These are phyloP conservation scores for Pyrrhosoma nymphula DNA, from an alignment of 2,888 invertebrate genomes.

Conservation along the genomic window DNA sequence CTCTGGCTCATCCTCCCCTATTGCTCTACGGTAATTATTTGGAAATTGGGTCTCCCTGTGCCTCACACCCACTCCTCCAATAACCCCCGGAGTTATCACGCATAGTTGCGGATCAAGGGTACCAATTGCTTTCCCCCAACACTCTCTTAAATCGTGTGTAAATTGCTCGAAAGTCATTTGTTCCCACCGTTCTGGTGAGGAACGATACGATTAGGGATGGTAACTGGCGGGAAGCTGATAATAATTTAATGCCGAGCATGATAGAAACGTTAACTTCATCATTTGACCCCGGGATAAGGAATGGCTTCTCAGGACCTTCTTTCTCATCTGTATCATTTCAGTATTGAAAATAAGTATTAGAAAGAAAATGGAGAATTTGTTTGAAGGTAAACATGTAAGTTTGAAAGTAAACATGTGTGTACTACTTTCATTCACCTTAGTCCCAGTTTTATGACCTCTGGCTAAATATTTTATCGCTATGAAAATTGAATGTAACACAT, in stretches of 20 bases:
- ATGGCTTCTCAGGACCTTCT: background rate
- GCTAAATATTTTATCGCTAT: too few relatives aligned
- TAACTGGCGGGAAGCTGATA: background rate
- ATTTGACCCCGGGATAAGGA: background rate
- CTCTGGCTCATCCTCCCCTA: background rate
- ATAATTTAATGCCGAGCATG: background rate
- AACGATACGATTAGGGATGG: background rate
- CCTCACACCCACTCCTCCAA: background rate
- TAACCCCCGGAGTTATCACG: background rate
- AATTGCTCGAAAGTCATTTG: background rate
- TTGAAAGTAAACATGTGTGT: too few relatives aligned
- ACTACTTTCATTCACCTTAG: too few relatives aligned
- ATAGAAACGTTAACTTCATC: background rate
- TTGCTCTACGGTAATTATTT: slow-evolving; percentile 8
- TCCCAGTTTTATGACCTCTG: too few relatives aligned
- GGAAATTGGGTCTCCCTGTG: background rate
- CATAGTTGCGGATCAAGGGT: background rate
- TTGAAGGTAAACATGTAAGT: too few relatives aligned
- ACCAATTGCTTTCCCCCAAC: background rate
- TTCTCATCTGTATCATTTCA: background rate
- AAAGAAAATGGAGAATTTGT: too few relatives aligned
- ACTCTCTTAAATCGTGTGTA: background rate
- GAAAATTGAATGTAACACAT: too few relatives aligned
- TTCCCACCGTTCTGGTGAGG: background rate
- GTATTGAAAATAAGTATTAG: too few relatives aligned